Evolutionary conservation across 2,113 vertebrate genomes (phyloP).

Genomic region (Lepidothrix coronata): DNA sequence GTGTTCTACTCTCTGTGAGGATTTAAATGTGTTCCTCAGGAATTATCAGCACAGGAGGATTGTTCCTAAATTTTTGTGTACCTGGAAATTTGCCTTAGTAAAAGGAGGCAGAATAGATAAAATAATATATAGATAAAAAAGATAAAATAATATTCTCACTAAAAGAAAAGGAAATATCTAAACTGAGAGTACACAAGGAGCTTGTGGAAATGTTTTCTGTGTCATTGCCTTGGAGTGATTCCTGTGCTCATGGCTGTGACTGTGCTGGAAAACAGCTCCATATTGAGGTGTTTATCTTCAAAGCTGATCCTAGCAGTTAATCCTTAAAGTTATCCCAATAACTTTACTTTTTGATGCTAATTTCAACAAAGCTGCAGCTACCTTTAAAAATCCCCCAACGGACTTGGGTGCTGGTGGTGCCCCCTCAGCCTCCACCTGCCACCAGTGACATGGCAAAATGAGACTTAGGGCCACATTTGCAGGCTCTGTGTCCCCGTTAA

Average conservation of each 20-base stretch:
- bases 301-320: background rate
- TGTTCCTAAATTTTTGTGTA: background rate
- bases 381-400: background rate
- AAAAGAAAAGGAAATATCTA: background rate
- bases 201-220: background rate
- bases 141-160: background rate
- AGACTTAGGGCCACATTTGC: background rate
- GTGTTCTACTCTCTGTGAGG: fast-evolving
- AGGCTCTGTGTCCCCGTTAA: background rate
- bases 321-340: background rate
- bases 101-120: background rate
- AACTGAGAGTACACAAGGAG: background rate
- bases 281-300: background rate
- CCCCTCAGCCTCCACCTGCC: background rate
- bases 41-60: background rate
- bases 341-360: background rate
- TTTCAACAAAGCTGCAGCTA: background rate
- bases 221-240: background rate
- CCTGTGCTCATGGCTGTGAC: background rate
- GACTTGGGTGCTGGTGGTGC: background rate
- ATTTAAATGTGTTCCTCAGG: background rate
- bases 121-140: no score
- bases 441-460: background rate
- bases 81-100: background rate
- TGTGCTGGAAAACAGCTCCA: background rate